Conservation (phyloP, 2,888 invertebrate species). For the Mythimna loreyi region DNA sequence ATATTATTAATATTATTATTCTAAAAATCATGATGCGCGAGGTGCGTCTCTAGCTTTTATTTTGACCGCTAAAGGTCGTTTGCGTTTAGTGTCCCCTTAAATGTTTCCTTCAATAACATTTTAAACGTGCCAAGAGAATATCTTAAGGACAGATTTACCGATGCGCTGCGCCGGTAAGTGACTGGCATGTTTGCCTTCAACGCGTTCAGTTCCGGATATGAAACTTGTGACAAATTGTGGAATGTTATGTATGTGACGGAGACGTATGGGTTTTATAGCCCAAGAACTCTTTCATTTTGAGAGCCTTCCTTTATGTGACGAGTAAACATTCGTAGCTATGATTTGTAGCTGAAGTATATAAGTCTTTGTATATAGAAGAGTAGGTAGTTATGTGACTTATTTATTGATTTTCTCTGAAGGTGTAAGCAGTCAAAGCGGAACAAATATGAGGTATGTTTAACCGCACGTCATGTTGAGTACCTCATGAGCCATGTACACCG, state of each 20-base stretch:
- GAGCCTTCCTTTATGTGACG: slow-evolving; percentile 56
- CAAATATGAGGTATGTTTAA: slow-evolving; percentile 52
- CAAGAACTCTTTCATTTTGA: slow-evolving; percentile 58
- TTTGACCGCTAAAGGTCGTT: too few relatives aligned
- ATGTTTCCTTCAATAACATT: slow-evolving; percentile 31
- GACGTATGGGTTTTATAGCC: slow-evolving; percentile 61
- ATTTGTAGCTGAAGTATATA: slow-evolving; percentile 29
- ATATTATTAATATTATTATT: too few relatives aligned
- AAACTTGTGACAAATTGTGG: slow-evolving; percentile 66
- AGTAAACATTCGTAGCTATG: slow-evolving; percentile 42
- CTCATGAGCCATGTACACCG: slow-evolving; percentile 53
- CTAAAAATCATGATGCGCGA: too few relatives aligned
- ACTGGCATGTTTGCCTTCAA: slow-evolving; percentile 65
- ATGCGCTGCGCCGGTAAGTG: slow-evolving; percentile 51
- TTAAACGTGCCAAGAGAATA: slow-evolving; percentile 40
- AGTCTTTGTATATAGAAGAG: neutral
- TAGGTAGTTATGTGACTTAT: slow-evolving; percentile 27
- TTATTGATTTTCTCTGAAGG: slow-evolving; percentile 51
- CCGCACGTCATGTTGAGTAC: slow-evolving; percentile 50
- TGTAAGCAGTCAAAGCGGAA: slow-evolving; percentile 50
- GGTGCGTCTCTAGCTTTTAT: too few relatives aligned
- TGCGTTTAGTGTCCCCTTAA: too few relatives aligned
- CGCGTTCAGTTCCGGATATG: slow-evolving; percentile 63
- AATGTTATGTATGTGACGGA: slow-evolving; percentile 64
- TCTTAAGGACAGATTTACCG: slow-evolving; percentile 60